Evolutionary conservation across 2,797 vertebrate genomes (phyloP).

Genomic region (Semaprochilodus insignis): DNA sequence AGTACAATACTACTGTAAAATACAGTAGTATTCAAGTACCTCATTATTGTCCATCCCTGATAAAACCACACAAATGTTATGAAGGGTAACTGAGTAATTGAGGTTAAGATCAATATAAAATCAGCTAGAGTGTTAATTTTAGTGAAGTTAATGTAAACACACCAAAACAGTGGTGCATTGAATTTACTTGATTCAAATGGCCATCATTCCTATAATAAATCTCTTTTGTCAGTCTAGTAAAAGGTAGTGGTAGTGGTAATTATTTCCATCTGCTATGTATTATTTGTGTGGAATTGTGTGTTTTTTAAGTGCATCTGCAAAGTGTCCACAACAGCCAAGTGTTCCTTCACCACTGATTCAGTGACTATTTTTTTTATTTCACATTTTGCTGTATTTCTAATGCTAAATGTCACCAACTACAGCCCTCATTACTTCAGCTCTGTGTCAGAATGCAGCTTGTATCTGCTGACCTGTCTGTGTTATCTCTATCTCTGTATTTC

Average conservation of each 20-base stretch:
- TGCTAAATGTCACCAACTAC: conserved; percentile 1
- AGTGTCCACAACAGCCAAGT: not conserved
- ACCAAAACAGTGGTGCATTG: not conserved
- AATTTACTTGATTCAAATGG: not conserved
- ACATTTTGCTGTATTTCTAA: not conserved
- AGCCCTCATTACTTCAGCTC: not conserved
- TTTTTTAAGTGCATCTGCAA: not conserved
- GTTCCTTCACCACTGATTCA: not conserved
- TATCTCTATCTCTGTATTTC: conserved; percentile 65
- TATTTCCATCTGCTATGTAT: not conserved
- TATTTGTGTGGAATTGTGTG: not conserved
- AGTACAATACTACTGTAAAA: too few relatives aligned
- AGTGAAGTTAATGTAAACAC: not conserved
- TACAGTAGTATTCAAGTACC: too few relatives aligned
- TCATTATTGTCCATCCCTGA: too few relatives aligned
- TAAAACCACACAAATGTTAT: too few relatives aligned
- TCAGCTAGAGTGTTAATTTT: not conserved
- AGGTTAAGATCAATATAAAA: too few relatives aligned
- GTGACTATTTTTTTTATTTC: not conserved
- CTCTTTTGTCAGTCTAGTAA: not conserved
- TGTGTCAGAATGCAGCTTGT: conserved; percentile 1
- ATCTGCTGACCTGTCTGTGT: conserved; percentile 32
- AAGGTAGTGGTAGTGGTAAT: not conserved
- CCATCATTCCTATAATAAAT: not conserved
- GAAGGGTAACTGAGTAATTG: too few relatives aligned